These are phyloP conservation scores for Diarsia mendica DNA, from an alignment of 2,888 invertebrate species.

Conservation along the genomic window DNA sequence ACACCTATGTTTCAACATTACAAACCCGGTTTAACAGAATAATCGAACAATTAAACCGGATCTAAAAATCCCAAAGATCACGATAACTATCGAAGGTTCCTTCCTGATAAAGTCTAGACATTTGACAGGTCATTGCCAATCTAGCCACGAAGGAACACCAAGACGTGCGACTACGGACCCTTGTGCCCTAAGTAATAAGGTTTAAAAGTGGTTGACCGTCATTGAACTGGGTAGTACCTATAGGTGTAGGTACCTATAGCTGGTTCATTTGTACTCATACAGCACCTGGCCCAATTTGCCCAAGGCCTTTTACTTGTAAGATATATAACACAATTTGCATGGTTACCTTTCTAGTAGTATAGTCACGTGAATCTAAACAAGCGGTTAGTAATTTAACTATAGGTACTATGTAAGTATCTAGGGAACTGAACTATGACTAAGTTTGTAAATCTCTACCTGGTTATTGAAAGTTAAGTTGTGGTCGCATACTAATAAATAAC, in stretches of 20 bases:
- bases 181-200: too few relatives aligned
- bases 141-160: constrained; percentile 34
- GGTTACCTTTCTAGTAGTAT: constrained; percentile 24
- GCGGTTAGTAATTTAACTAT: background rate
- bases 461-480: background rate
- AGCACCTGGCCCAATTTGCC: constrained; percentile 34
- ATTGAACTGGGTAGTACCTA: too few relatives aligned
- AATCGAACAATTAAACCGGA: background rate
- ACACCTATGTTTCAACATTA: too few relatives aligned
- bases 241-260: background rate
- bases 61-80: constrained; percentile 4
- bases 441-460: background rate
- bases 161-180: background rate
- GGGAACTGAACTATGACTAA: background rate
- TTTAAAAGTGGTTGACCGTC: too few relatives aligned
- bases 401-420: background rate
- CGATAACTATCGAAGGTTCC: constrained; percentile 46
- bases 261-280: constrained; percentile 12
- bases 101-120: constrained; percentile 43
- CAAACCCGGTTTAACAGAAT: background rate
- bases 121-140: constrained; percentile 54
- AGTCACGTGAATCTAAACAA: background rate
- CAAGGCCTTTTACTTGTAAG: constrained; percentile 41
- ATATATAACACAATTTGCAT: constrained; percentile 17
- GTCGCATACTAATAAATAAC: background rate